Conservation (phyloP, 2,113 vertebrate genomes). For the Amazona vittata region DNA sequence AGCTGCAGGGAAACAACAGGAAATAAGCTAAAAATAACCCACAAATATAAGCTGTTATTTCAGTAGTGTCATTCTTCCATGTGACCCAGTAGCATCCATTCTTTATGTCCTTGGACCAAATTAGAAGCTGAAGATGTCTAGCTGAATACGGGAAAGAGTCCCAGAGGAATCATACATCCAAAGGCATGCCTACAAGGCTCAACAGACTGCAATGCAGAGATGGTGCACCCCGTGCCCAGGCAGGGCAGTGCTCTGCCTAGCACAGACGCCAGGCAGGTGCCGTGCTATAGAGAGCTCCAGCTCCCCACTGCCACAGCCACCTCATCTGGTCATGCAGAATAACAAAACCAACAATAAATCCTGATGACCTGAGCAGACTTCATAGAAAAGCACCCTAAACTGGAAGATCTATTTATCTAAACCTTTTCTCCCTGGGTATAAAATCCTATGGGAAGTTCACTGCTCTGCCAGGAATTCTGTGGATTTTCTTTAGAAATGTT, state of each 20-base stretch:
- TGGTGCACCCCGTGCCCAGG: neutral
- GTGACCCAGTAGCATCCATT: neutral
- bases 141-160: neutral
- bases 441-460: neutral
- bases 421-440: neutral
- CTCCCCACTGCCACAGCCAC: neutral
- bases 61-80: neutral
- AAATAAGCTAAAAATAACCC: constrained; percentile 43
- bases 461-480: neutral
- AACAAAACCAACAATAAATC: neutral
- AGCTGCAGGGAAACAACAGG: neutral
- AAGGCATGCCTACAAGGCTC: neutral
- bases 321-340: neutral
- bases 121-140: constrained; percentile 1
- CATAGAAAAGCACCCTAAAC: neutral
- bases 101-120: neutral
- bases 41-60: constrained; percentile 8
- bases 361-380: neutral
- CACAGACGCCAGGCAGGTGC: neutral
- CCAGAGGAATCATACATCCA: neutral
- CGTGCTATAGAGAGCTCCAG: neutral
- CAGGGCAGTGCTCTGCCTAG: neutral
- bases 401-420: neutral
- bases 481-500: neutral
- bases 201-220: neutral